A percentile compares a stretch with the other conserved stretches of the same genome.
These are phyloP conservation scores for Myiagra hebetior DNA, from an alignment of 2,113 vertebrate species.

Conservation along the genomic window DNA sequence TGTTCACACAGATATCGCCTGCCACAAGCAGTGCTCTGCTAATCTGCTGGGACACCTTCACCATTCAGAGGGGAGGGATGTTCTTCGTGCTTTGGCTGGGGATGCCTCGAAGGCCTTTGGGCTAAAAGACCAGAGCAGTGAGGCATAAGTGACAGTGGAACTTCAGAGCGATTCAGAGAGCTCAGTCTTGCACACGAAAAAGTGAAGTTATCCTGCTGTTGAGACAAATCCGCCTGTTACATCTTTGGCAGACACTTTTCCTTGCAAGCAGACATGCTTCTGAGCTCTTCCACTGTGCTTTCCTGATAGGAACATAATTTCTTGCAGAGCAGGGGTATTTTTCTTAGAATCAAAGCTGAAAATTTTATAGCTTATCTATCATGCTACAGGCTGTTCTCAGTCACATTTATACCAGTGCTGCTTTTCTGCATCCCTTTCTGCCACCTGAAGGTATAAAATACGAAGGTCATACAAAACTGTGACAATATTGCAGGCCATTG, in stretches of 20 bases:
- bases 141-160: not conserved
- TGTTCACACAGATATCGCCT: fast-evolving
- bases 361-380: not conserved
- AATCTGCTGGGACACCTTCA: not conserved
- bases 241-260: not conserved
- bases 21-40: not conserved
- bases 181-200: not conserved
- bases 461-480: not conserved
- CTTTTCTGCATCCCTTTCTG: not conserved
- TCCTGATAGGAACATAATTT: not conserved
- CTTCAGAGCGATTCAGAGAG: not conserved
- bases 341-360: not conserved
- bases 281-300: not conserved
- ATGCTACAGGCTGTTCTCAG: not conserved
- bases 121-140: not conserved
- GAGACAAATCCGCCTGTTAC: not conserved
- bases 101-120: not conserved
- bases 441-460: not conserved
- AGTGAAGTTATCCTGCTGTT: not conserved
- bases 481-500: not conserved
- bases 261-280: not conserved
- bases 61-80: not conserved
- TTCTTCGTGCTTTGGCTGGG: not conserved
- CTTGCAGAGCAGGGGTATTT: not conserved
- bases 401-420: not conserved